Evolutionary conservation across 2,888 invertebrate species (phyloP).

Genomic region (Drosophila hamatofila): DNA sequence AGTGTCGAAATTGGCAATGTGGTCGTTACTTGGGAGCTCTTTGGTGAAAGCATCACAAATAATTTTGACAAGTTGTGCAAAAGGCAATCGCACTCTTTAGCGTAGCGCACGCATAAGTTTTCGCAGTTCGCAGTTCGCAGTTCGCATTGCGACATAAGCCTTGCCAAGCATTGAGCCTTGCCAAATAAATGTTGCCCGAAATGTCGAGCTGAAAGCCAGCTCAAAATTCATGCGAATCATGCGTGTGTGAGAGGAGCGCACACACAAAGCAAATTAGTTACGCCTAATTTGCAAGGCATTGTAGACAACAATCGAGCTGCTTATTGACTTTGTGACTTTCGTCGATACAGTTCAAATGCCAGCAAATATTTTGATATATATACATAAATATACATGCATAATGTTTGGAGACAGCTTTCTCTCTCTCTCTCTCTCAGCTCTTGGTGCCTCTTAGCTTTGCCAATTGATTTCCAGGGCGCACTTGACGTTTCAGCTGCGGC

Average conservation of each 20-base stretch:
- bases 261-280: constrained; percentile 72
- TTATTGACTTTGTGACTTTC: constrained; percentile 43
- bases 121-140: constrained; percentile 1
- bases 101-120: constrained; percentile 14
- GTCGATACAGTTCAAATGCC: constrained; percentile 61
- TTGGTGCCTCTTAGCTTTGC: no score
- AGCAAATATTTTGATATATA: constrained; percentile 22
- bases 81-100: constrained; percentile 7
- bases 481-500: constrained; percentile 38
- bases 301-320: constrained; percentile 63
- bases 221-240: constrained; percentile 28
- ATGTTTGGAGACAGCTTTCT: constrained; percentile 1
- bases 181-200: constrained; percentile 50
- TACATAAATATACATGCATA: constrained; percentile 10
- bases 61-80: constrained; percentile 4
- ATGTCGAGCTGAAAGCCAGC: constrained; percentile 28
- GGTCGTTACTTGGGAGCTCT: constrained; percentile 5
- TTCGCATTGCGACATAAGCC: not conserved
- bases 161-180: constrained; percentile 57
- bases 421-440: not conserved
- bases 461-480: constrained; percentile 9
- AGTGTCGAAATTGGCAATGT: constrained; percentile 15
- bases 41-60: not conserved
- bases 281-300: constrained; percentile 75
- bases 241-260: not conserved